These are phyloP conservation scores for Toxotes lorentzi DNA, from an alignment of 2,797 vertebrate species.

Conservation along the genomic window DNA sequence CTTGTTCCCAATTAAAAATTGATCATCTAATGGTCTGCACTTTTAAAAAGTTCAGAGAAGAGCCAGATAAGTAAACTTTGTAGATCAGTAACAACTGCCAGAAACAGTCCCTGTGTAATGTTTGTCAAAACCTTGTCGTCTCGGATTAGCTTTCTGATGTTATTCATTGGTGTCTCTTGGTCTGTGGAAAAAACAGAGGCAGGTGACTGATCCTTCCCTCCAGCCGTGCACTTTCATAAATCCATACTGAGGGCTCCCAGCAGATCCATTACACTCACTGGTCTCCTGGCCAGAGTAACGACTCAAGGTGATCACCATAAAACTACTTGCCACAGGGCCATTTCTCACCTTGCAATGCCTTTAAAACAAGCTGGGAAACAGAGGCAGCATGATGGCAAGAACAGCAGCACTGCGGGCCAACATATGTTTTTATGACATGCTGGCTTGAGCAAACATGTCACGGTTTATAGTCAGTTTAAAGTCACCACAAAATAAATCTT, in stretches of 20 bases:
- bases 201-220: slow-evolving; percentile 83
- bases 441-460: slow-evolving; percentile 42
- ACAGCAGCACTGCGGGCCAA: slow-evolving; percentile 38
- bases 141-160: slow-evolving; percentile 82
- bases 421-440: slow-evolving; percentile 36
- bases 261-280: slow-evolving; percentile 90
- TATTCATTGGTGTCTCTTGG: slow-evolving; percentile 83
- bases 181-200: slow-evolving; percentile 77
- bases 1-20: slow-evolving; percentile 39
- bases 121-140: slow-evolving; percentile 85
- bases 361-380: slow-evolving; percentile 74
- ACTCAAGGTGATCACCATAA: slow-evolving; percentile 89
- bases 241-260: slow-evolving; percentile 87
- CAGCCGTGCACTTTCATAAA: slow-evolving; percentile 85
- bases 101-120: slow-evolving; percentile 37
- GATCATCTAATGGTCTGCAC: slow-evolving; percentile 10
- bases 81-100: slow-evolving; percentile 37
- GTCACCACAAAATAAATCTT: slow-evolving; percentile 22
- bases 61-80: slow-evolving; percentile 43
- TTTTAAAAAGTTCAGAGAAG: slow-evolving; percentile 27
- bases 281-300: slow-evolving; percentile 88
- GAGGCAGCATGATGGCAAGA: slow-evolving; percentile 37
- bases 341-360: slow-evolving; percentile 72
- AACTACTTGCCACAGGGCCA: slow-evolving; percentile 75
- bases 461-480: slow-evolving; percentile 33